Percentiles rank a stretch among this genome's conserved stretches.
Conservation (phyloP, 2,113 vertebrate species). For the Pteropus alecto region DNA sequence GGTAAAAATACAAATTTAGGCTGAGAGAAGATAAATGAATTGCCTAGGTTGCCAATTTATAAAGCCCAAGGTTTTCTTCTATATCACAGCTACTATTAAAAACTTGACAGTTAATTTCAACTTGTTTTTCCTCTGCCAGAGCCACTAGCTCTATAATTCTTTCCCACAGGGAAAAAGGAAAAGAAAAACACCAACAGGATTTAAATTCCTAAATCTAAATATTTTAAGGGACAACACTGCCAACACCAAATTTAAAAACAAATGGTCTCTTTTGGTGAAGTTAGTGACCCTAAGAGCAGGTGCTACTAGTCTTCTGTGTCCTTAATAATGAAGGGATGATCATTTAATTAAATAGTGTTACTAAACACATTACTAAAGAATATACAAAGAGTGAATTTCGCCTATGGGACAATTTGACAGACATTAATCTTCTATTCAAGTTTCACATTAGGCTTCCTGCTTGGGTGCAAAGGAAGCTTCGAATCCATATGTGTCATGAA, state of each 20-base stretch:
- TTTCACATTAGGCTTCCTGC: neutral
- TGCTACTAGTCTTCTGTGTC: neutral
- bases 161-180: slow-evolving; percentile 49
- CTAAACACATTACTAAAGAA: neutral
- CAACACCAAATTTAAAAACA: slow-evolving; percentile 36
- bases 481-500: neutral
- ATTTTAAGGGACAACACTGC: slow-evolving; percentile 55
- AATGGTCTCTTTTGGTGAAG: neutral
- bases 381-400: neutral
- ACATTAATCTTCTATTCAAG: neutral
- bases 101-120: slow-evolving; percentile 21
- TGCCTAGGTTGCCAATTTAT: neutral
- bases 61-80: neutral
- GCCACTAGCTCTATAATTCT: slow-evolving; percentile 50
- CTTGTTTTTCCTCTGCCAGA: slow-evolving; percentile 54
- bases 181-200: neutral
- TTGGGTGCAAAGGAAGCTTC: neutral
- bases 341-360: neutral
- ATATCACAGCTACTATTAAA: neutral
- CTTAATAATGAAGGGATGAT: neutral
- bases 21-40: neutral
- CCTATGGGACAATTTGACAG: neutral
- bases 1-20: neutral
- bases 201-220: slow-evolving; percentile 57
- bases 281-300: neutral